Evolutionary conservation across 2,797 vertebrate species (phyloP), one percentile per base, ranked within the genome.

Genomic region (Pipistrellus pygmaeus): DNA sequence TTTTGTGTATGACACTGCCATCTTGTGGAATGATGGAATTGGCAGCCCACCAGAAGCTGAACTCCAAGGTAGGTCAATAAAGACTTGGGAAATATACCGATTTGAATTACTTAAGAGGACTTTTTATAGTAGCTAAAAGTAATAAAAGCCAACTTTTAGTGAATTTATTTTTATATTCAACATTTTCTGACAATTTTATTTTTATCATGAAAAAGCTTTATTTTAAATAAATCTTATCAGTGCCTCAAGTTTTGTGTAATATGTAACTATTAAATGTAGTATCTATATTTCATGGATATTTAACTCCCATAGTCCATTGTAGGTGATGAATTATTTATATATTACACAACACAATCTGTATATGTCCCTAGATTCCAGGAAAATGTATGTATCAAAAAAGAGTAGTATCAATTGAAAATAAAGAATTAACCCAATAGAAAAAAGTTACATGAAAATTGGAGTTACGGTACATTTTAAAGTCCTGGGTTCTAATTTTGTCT

Each of bases 1-100:
- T 30, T 99, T 99, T 1, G 99, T 99, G 94, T 99, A 99, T 27
- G 99, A 99, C 98, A 99, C 99, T 9, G 99, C 99, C 98, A 99
- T 99, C 97, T 98, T 99, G 97, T 99, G 99, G 99, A 98, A 97
- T 94, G 99, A 99, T 0, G 99, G 99, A 5, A 98, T 99, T 1
- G 98, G 99, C 7, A 99, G 99, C 96, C 99, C 99, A 0, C 99
- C 99, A 0, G 99, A 99, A 91, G 99, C 99, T 0, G 99, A 99
- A 89, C 98, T 99, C 17, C 99, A 99, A 98, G 99, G 99, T 99
- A 68, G 15, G 97, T 95, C 2, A 15, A 41, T 9, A 14, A 41
- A 30, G 17, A 35, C 32, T 14, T 53, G 30, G 25, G 21, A 17
- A 25, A 41, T 12, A 55, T 13, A 69, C 9, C 69, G 32, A 4